A percentile compares a stretch with the other conserved stretches of the same genome.
These are phyloP conservation scores for Bombus ignitus DNA, from an alignment of 1,140 invertebrate genomes.

Conservation along the genomic window DNA sequence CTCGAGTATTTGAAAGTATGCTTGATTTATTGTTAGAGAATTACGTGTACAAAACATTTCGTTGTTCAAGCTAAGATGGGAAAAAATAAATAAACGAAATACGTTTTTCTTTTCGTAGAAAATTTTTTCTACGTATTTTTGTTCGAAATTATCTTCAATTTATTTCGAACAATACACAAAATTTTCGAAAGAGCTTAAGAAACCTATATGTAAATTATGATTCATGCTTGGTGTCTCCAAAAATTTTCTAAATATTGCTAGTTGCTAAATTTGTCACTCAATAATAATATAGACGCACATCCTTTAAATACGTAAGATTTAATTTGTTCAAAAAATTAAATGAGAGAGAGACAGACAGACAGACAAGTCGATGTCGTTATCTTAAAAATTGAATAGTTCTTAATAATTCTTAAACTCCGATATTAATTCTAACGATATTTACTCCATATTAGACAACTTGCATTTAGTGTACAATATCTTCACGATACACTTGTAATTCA, in stretches of 20 bases:
- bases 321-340: not conserved
- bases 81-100: not conserved
- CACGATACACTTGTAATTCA: slow-evolving; percentile 16
- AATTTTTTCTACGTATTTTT: not conserved
- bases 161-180: not conserved
- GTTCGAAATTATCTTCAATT: not conserved
- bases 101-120: not conserved
- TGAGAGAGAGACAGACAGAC: too few species aligned
- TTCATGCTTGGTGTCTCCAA: not conserved
- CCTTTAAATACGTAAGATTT: not conserved
- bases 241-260: not conserved
- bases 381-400: not conserved
- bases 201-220: not conserved
- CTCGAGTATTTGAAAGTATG: too few species aligned
- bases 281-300: not conserved
- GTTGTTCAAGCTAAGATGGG: too few species aligned
- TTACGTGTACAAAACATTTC: too few species aligned
- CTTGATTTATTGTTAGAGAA: too few species aligned
- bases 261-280: not conserved
- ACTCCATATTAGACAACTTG: not conserved
- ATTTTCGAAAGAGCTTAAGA: too few species aligned
- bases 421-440: not conserved
- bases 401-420: not conserved
- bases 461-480: slow-evolving; percentile 7
- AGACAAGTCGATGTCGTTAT: not conserved